Conservation (phyloP, 2,113 vertebrate genomes). For the Gavialis gangeticus region DNA sequence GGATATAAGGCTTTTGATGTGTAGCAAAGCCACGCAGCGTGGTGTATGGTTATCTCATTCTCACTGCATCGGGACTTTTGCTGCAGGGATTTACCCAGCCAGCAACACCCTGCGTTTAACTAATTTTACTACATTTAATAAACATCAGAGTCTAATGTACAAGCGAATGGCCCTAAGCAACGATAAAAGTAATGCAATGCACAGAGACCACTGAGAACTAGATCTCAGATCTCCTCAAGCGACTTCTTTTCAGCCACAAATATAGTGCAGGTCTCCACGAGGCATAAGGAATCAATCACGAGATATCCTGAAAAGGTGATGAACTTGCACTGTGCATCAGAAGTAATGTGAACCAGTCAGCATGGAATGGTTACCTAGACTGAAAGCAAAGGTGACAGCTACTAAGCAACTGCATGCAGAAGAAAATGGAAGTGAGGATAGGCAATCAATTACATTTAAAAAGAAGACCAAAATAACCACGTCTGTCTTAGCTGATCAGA, state of each 20-base stretch:
- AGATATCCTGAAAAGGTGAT: slow-evolving; percentile 77
- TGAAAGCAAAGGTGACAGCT: slow-evolving; percentile 74
- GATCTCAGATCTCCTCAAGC: background rate
- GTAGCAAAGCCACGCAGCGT: background rate
- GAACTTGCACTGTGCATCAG: slow-evolving; percentile 74
- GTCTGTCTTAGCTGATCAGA: slow-evolving; percentile 36
- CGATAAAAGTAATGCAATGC: background rate
- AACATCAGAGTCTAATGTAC: background rate
- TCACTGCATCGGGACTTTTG: background rate
- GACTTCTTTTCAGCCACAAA: slow-evolving; percentile 42
- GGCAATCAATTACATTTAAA: slow-evolving; percentile 39
- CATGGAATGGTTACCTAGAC: background rate
- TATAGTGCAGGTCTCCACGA: slow-evolving; percentile 50
- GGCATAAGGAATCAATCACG: slow-evolving; percentile 81
- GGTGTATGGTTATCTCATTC: background rate
- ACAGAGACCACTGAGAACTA: background rate
- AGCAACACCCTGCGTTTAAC: background rate
- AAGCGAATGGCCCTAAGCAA: background rate
- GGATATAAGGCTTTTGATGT: background rate
- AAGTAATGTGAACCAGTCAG: slow-evolving; percentile 71
- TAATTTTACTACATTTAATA: background rate
- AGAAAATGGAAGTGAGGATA: slow-evolving; percentile 48
- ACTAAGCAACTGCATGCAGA: slow-evolving; percentile 50
- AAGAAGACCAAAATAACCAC: background rate
- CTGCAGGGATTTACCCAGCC: background rate